phyloP scores from a whole-genome alignment of 2,888 invertebrate genomes.

The Perithous albicinctus region DNA sequence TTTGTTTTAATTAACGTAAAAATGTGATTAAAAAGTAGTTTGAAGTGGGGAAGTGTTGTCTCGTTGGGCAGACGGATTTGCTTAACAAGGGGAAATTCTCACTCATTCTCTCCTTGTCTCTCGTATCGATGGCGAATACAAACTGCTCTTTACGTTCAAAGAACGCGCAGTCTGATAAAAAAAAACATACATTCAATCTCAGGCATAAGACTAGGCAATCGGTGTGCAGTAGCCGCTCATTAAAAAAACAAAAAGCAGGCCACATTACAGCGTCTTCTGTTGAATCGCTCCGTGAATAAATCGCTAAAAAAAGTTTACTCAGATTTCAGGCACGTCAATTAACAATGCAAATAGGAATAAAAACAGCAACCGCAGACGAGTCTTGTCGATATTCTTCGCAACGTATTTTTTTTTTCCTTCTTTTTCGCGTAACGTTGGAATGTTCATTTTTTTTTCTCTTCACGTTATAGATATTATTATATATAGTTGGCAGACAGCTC shows the following conservation, averaged over 20 bases:
- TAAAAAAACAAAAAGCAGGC: not conserved
- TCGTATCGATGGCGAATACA: slow-evolving; percentile 37
- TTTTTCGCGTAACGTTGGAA: slow-evolving; percentile 58
- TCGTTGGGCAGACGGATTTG: not conserved
- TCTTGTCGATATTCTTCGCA: slow-evolving; percentile 58
- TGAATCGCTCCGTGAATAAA: slow-evolving; percentile 32
- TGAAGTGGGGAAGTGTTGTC: not conserved
- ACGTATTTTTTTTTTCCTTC: slow-evolving; percentile 48
- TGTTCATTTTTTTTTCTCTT: slow-evolving; percentile 47
- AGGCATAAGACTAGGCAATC: slow-evolving; percentile 58
- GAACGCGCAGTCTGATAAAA: slow-evolving; percentile 39
- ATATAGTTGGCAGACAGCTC: slow-evolving; percentile 55
- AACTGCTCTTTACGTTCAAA: slow-evolving; percentile 32
- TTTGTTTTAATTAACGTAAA: slow-evolving; percentile 43
- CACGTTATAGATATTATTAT: slow-evolving; percentile 29
- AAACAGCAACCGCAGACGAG: slow-evolving; percentile 58
- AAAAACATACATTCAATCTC: slow-evolving; percentile 51
- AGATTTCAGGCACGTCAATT: slow-evolving; percentile 31
- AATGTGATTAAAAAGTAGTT: slow-evolving; percentile 49
- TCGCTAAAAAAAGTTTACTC: slow-evolving; percentile 41
- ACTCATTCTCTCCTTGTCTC: slow-evolving; percentile 1
- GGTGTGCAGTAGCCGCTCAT: slow-evolving; percentile 7
- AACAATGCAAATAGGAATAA: slow-evolving; percentile 60
- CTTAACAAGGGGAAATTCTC: not conserved
- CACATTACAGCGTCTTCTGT: slow-evolving; percentile 28